phyloP scores from a whole-genome alignment of 1,140 invertebrate species.

The Drusus annulatus region DNA sequence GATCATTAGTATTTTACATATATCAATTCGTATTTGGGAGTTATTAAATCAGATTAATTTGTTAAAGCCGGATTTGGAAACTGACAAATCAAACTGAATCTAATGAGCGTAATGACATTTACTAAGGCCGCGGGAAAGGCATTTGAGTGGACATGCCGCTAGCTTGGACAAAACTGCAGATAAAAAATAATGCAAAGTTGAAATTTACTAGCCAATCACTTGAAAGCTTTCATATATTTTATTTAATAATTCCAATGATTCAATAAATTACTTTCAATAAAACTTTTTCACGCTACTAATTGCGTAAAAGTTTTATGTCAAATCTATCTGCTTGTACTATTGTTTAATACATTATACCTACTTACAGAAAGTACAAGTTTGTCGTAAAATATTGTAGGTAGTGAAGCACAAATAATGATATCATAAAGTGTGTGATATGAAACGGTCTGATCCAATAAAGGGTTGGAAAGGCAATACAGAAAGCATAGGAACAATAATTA shows the following conservation, averaged over 20 bases:
- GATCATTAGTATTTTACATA: too few species aligned
- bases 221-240: conserved; percentile 8
- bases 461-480: too few species aligned
- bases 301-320: not conserved
- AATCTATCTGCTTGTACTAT: too few species aligned
- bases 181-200: not conserved
- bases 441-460: too few species aligned
- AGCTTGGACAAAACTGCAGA: not conserved
- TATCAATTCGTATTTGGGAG: too few species aligned
- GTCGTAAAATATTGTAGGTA: too few species aligned
- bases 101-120: not conserved
- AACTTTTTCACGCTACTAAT: conserved; percentile 7
- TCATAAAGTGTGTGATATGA: too few species aligned
- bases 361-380: too few species aligned
- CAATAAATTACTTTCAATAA: not conserved
- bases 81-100: not conserved
- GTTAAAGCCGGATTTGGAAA: not conserved
- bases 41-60: too few species aligned
- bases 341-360: too few species aligned
- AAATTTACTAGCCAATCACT: not conserved
- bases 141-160: conserved; percentile 7
- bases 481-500: too few species aligned
- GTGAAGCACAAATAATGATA: too few species aligned
- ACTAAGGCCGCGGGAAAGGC: conserved; percentile 5
- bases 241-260: not conserved